Percentiles rank a stretch among this genome's conserved stretches.
Conservation (phyloP, 2,888 invertebrate species). For the Dolichomitus sp. region DNA sequence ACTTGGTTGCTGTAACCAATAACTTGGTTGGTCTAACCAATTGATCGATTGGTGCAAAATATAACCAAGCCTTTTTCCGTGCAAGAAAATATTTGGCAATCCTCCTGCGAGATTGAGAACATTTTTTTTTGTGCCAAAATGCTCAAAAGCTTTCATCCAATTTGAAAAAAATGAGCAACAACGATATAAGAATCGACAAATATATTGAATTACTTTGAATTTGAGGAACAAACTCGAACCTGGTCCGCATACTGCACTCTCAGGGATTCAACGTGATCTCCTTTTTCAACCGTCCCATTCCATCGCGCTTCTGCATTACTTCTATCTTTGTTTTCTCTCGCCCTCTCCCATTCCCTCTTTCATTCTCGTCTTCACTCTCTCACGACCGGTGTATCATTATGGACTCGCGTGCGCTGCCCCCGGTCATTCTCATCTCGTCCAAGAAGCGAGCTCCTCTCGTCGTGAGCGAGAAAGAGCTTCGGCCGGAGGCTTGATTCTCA, state of each 20-base stretch:
- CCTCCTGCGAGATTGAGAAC: too few relatives aligned
- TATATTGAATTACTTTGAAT: conserved; percentile 22
- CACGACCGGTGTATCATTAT: conserved; percentile 79
- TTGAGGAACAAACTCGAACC: conserved; percentile 25
- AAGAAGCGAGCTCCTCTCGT: conserved; percentile 52
- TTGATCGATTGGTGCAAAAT: too few relatives aligned
- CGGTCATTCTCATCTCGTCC: conserved; percentile 81
- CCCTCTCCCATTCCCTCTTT: conserved; percentile 44
- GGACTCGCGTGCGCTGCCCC: conserved; percentile 83
- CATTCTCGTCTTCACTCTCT: conserved; percentile 47
- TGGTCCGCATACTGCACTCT: conserved; percentile 27
- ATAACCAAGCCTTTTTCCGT: too few relatives aligned
- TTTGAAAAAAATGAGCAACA: neutral
- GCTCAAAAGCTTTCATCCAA: conserved; percentile 1
- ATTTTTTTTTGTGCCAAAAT: conserved; percentile 1
- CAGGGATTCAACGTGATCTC: conserved; percentile 46
- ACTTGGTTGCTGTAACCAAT: too few relatives aligned
- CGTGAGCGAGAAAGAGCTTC: conserved; percentile 48
- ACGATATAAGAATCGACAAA: neutral
- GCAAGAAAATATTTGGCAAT: too few relatives aligned
- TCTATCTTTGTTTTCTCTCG: conserved; percentile 44
- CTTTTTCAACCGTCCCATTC: conserved; percentile 28
- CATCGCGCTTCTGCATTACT: conserved; percentile 47
- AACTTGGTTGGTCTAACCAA: too few relatives aligned
- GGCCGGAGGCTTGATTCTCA: conserved; percentile 62